Base-by-base conservation (phyloP, 2,797 vertebrate species). In the Sebastes hubbsi region DNA sequence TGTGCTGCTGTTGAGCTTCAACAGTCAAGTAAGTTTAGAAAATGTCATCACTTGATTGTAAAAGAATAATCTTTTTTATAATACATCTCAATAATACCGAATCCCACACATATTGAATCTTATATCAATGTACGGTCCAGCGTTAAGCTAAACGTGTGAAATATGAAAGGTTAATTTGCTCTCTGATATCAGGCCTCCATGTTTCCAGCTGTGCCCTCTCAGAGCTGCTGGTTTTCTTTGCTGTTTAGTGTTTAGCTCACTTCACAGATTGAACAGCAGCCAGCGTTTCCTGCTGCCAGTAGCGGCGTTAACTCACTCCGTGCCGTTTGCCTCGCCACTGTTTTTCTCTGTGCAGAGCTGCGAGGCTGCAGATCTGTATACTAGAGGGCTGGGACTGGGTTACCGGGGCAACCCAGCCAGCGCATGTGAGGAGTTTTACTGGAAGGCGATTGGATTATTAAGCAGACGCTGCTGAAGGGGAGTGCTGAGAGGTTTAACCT, bases 401-500 rank as follows among this genome's bases (percentile, higher is more conserved):
- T 91, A 87, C 91, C 89, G 5, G 61, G 92, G 89, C 85, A 92
- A 92, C 91, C 86, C 77, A 58, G 79, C 10, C 18, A n/a, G 20
- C 72, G 49, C 86, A 82, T 91, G 87, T 76, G 81, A 89, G 86
- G 79, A 77, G 46, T 90, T 90, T 16, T 87, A 85, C 87, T 82
- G 61, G 83, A 87, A 81, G 83, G 73, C 7, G 79, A 91, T 91
- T 91, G 92, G 93, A 94, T 95, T 93, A 92, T 95, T 93, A 92
- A 83, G 64, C 75, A 72, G 76, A 87, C 77, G 84, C 85, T 88
- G 80, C 63, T 22, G 67, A 72, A 84, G 86, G 83, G 68, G 72
- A 75, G 84, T 27, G 88, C 83, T 89, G 90, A 89, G 85, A 91
- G 87, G 77, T 94, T 92, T 91, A 95, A 93, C 92, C 85, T 32